phyloP scores from a whole-genome alignment of 2,888 invertebrate genomes.

The Mimumesa dahlbomi region DNA sequence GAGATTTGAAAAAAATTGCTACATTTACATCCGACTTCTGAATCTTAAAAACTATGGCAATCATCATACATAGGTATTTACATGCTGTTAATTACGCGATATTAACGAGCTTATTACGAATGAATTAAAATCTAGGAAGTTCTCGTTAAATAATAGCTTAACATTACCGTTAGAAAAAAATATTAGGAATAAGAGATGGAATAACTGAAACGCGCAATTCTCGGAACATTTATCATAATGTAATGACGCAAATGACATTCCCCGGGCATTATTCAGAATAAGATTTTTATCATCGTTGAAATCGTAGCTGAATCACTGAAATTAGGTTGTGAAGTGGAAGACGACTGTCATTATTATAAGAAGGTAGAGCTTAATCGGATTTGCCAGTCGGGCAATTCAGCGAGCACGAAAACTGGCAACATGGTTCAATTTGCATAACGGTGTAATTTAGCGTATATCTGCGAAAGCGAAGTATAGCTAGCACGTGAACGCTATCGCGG shows the following conservation, averaged over 20 bases:
- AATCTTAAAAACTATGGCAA: no score
- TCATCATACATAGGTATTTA: no score
- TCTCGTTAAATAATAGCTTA: no score
- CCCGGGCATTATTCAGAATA: background rate
- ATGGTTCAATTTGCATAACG: conserved; percentile 58
- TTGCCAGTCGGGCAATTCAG: conserved; percentile 38
- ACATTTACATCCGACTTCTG: no score
- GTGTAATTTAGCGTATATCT: conserved; percentile 52
- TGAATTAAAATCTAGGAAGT: no score
- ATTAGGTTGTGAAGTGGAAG: conserved; percentile 35
- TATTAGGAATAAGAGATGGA: no score
- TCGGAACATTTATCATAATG: background rate
- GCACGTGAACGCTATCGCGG: conserved; percentile 43
- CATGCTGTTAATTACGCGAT: no score
- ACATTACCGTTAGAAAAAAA: background rate
- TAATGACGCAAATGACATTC: background rate
- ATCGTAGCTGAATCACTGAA: conserved; percentile 24
- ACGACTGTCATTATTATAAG: conserved; percentile 38
- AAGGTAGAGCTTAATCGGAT: conserved; percentile 43
- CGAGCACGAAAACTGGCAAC: conserved; percentile 44
- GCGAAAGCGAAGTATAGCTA: conserved; percentile 33
- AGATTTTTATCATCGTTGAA: conserved; percentile 7
- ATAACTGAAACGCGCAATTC: no score
- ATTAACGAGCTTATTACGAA: no score
- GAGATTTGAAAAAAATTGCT: no score